Conservation (phyloP, 2,888 invertebrate species). For the Ormia ochracea region DNA sequence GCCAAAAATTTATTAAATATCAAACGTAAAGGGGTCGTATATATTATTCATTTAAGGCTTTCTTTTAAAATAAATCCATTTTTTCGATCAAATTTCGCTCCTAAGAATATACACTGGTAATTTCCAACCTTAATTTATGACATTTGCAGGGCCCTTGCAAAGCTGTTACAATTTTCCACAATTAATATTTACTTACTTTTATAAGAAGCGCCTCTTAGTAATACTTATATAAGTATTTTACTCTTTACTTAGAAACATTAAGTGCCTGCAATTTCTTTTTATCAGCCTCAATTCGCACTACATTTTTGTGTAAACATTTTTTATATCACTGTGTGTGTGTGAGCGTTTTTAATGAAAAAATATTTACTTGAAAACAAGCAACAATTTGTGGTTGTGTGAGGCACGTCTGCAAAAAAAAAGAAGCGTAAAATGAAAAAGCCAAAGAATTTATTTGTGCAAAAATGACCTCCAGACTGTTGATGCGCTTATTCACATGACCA, state of each 20-base stretch:
- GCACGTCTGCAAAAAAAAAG: slow-evolving; percentile 27
- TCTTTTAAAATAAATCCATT: too few relatives aligned
- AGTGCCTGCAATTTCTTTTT: background rate
- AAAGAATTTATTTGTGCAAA: background rate
- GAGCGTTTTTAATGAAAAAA: background rate
- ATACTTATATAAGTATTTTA: too few relatives aligned
- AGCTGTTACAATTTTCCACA: too few relatives aligned
- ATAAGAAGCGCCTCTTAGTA: too few relatives aligned
- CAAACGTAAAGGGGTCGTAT: too few relatives aligned
- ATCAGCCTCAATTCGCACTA: background rate
- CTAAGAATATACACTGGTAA: too few relatives aligned
- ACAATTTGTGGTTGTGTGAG: background rate
- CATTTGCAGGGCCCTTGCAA: too few relatives aligned
- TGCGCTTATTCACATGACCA: slow-evolving; percentile 1
- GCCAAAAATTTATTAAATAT: too few relatives aligned
- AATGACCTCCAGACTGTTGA: slow-evolving; percentile 53
- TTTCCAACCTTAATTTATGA: too few relatives aligned
- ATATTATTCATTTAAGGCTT: too few relatives aligned
- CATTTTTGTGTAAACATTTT: slow-evolving; percentile 3
- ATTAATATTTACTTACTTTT: too few relatives aligned
- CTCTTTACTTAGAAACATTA: background rate
- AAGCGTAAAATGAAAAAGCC: background rate
- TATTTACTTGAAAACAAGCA: background rate
- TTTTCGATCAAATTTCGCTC: too few relatives aligned
- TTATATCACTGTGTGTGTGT: background rate